Evolutionary conservation across 2,888 invertebrate genomes (phyloP).

Genomic region (Herminia tarsipennalis): DNA sequence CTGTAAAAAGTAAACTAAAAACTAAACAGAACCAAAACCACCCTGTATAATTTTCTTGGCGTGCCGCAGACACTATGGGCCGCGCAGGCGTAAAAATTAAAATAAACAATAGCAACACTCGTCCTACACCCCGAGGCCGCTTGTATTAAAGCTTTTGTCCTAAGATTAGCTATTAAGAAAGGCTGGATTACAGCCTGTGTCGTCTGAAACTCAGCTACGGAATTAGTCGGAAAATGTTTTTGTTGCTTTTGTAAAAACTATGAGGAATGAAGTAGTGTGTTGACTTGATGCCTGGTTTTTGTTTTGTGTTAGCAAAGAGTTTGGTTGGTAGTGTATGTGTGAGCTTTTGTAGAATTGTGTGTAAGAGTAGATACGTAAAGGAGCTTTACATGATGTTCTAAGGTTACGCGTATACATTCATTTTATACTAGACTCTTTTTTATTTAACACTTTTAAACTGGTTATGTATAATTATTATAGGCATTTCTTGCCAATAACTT

Average conservation of each 20-base stretch:
- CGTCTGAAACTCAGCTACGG: conserved; percentile 46
- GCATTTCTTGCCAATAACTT: too few relatives aligned
- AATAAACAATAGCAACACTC: conserved; percentile 80
- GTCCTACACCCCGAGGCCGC: conserved; percentile 77
- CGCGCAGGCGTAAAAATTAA: conserved; percentile 80
- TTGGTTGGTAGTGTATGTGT: conserved; percentile 1
- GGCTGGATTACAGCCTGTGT: conserved; percentile 53
- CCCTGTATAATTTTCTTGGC: conserved; percentile 61
- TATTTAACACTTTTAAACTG: too few relatives aligned
- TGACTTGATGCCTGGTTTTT: conserved; percentile 38
- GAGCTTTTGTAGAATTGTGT: neutral
- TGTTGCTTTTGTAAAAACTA: conserved; percentile 37
- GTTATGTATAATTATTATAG: too few relatives aligned
- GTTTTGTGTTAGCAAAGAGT: conserved; percentile 22
- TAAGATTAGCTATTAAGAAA: conserved; percentile 84
- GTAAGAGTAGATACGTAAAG: neutral
- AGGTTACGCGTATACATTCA: too few relatives aligned
- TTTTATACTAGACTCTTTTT: too few relatives aligned
- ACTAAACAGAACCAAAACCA: conserved; percentile 27
- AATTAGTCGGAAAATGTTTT: conserved; percentile 41
- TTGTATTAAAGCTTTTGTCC: conserved; percentile 81
- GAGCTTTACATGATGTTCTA: neutral
- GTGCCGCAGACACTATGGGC: conserved; percentile 54
- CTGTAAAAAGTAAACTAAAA: too few relatives aligned
- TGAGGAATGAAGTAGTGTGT: conserved; percentile 42